Evolutionary conservation across 2,113 vertebrate genomes (phyloP).

Genomic region (Limnothrissa miodon): DNA sequence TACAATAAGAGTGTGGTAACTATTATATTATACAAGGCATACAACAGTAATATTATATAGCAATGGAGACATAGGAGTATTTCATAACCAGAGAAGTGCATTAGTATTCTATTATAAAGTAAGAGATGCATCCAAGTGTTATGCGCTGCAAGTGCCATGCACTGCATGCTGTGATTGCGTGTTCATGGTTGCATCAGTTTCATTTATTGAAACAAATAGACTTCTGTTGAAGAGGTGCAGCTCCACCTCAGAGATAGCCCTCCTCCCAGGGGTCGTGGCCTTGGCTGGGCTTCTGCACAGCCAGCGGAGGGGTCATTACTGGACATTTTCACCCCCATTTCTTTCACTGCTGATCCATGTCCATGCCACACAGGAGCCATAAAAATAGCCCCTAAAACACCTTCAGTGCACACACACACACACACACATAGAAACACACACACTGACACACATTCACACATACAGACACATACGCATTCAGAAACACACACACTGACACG

Average conservation of each 20-base stretch:
- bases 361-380: constrained; percentile 2
- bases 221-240: neutral
- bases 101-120: too few species aligned
- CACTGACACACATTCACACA: constrained; percentile 2
- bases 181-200: neutral
- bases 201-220: constrained; percentile 6
- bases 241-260: neutral
- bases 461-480: neutral
- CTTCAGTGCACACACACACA: neutral
- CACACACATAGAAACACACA: constrained; percentile 14
- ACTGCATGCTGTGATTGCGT: neutral
- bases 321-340: constrained; percentile 16
- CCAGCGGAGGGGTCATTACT: constrained; percentile 10
- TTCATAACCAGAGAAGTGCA: too few species aligned
- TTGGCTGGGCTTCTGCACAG: neutral
- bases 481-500: constrained; percentile 19
- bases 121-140: neutral
- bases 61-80: too few species aligned
- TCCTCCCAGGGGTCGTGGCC: neutral
- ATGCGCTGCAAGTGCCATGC: neutral
- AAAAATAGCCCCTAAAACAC: constrained; percentile 11
- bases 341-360: constrained; percentile 19
- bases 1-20: too few species aligned
- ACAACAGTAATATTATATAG: too few species aligned
- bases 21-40: too few species aligned